Percentiles rank a stretch among this genome's conserved stretches.
Conservation (phyloP, 2,888 invertebrate species). For the Notodonta dromedarius region DNA sequence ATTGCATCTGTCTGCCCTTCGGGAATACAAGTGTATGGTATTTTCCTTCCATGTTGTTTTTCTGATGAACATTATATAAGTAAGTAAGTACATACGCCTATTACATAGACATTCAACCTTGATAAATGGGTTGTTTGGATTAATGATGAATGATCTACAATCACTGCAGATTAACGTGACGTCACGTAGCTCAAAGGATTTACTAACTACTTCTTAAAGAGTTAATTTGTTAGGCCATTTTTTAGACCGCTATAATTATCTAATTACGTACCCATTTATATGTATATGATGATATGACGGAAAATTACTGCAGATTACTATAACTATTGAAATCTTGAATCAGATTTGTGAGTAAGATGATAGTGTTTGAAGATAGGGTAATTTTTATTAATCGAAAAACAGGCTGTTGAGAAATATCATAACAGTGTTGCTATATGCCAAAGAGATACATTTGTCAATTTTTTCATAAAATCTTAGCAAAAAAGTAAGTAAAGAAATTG, state of each 20-base stretch:
- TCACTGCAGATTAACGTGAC: constrained; percentile 60
- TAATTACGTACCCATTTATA: background rate
- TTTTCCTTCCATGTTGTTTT: constrained; percentile 14
- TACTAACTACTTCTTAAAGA: constrained; percentile 25
- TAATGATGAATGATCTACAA: constrained; percentile 63
- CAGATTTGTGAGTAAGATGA: no score
- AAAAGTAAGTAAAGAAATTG: no score
- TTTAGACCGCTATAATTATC: background rate
- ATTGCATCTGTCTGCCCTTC: background rate
- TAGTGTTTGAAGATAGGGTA: background rate
- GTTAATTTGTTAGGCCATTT: background rate
- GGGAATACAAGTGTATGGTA: background rate
- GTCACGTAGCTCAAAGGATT: constrained; percentile 61
- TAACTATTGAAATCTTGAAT: background rate
- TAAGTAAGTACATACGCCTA: constrained; percentile 13
- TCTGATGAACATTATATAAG: constrained; percentile 9
- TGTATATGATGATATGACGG: background rate
- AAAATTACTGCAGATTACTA: background rate
- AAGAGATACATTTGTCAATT: no score
- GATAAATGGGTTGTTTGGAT: constrained; percentile 62
- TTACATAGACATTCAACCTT: constrained; percentile 36
- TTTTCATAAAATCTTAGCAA: no score
- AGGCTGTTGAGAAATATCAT: no score
- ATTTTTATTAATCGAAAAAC: no score
- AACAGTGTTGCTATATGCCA: no score